phyloP scores from a whole-genome alignment of 1,140 invertebrate species.

The Lutraria rhynchaena region DNA sequence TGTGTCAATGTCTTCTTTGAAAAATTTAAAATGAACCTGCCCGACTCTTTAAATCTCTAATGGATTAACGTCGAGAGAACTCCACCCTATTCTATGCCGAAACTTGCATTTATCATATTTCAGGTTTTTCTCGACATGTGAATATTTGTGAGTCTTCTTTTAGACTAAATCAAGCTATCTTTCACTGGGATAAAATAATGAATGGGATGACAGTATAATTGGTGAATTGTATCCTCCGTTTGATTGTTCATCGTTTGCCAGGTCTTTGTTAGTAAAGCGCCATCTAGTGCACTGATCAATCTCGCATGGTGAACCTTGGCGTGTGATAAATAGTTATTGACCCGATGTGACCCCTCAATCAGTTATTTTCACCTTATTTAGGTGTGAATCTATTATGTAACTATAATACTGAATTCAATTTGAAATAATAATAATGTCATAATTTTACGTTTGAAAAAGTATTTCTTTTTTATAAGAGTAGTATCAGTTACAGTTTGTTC shows the following conservation, averaged over 20 bases:
- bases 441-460: background rate
- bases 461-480: background rate
- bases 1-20: slow-evolving; percentile 24
- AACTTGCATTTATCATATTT: slow-evolving; percentile 50
- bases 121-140: slow-evolving; percentile 21
- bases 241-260: slow-evolving; percentile 31
- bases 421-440: background rate
- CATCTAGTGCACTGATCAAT: slow-evolving; percentile 49
- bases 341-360: slow-evolving; percentile 16
- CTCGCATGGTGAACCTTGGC: slow-evolving; percentile 38
- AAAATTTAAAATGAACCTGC: slow-evolving; percentile 25
- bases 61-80: slow-evolving; percentile 44
- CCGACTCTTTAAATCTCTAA: slow-evolving; percentile 11
- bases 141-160: slow-evolving; percentile 31
- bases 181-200: slow-evolving; percentile 31
- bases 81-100: slow-evolving; percentile 11
- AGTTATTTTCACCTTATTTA: slow-evolving; percentile 30
- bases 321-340: slow-evolving; percentile 43
- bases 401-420: background rate
- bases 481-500: background rate
- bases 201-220: slow-evolving; percentile 57
- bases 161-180: slow-evolving; percentile 17
- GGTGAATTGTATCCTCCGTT: slow-evolving; percentile 43
- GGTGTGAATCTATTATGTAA: slow-evolving; percentile 6
- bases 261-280: slow-evolving; percentile 12